Evolutionary conservation across 2,797 vertebrate genomes (phyloP).

Genomic region (Ctenopoma multispine): DNA sequence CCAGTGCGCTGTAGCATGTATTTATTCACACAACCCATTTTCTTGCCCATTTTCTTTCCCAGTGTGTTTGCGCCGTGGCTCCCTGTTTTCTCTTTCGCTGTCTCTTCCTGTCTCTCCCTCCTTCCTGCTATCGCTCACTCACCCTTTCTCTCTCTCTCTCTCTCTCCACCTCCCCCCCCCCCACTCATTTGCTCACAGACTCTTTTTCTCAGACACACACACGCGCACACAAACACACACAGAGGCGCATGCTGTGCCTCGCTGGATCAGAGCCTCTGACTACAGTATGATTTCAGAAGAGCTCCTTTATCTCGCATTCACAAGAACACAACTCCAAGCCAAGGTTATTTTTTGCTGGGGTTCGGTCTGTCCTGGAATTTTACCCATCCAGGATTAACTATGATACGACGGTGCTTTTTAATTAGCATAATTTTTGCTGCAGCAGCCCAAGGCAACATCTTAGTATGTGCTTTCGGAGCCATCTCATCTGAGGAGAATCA

Average conservation of each 20-base stretch:
- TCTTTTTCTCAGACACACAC: constrained; percentile 62
- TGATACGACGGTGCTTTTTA: constrained; percentile 55
- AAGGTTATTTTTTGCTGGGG: constrained; percentile 49
- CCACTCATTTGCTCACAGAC: constrained; percentile 72
- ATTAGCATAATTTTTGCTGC: constrained; percentile 79
- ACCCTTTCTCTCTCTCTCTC: constrained; percentile 30
- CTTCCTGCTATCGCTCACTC: constrained; percentile 54
- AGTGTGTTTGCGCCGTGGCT: constrained; percentile 70
- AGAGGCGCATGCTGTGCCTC: constrained; percentile 76
- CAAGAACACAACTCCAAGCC: constrained; percentile 64
- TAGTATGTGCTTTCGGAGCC: constrained; percentile 48
- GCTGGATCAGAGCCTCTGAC: constrained; percentile 78
- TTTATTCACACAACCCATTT: constrained; percentile 80
- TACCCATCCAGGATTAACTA: constrained; percentile 64
- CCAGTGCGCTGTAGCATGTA: constrained; percentile 68
- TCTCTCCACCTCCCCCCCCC: constrained; percentile 36
- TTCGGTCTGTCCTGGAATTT: constrained; percentile 64
- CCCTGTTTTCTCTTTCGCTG: constrained; percentile 68
- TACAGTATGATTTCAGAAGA: constrained; percentile 78
- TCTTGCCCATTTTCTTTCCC: constrained; percentile 71
- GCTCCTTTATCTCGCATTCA: constrained; percentile 65
- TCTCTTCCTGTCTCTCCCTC: constrained; percentile 73
- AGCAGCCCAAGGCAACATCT: constrained; percentile 64
- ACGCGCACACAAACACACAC: constrained; percentile 51
- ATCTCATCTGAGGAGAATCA: constrained; percentile 62